Evolutionary conservation across 2,797 vertebrate genomes (phyloP).

Genomic region (Ctenochaetus hawaiiensis): DNA sequence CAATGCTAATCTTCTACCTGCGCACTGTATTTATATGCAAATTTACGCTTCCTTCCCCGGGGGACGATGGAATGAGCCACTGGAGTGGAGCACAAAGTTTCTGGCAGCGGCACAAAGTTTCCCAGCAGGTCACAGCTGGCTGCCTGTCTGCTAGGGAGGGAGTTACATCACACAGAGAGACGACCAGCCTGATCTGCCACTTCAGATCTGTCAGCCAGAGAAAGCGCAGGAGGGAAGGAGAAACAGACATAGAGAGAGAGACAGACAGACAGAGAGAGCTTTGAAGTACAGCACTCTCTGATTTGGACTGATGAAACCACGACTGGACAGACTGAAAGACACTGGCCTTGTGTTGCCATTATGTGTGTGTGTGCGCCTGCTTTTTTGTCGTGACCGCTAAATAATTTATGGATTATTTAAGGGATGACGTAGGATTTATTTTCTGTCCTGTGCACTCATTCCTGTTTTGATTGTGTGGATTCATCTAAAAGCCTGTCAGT

Average conservation of each 20-base stretch:
- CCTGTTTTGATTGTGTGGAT: constrained; percentile 15
- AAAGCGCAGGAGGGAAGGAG: constrained; percentile 53
- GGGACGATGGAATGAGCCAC: constrained; percentile 44
- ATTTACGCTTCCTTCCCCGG: constrained; percentile 15
- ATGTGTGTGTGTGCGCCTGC: constrained; percentile 1
- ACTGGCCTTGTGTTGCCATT: constrained; percentile 45
- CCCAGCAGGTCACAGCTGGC: constrained; percentile 73
- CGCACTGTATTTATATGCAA: constrained; percentile 43
- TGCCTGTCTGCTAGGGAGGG: constrained; percentile 65
- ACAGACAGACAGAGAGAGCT: constrained; percentile 35
- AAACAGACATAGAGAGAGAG: constrained; percentile 27
- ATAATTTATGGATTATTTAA: constrained; percentile 47
- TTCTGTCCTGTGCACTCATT: background rate
- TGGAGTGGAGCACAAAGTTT: constrained; percentile 72
- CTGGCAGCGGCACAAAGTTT: constrained; percentile 73
- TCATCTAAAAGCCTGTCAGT: background rate
- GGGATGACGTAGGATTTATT: constrained; percentile 13
- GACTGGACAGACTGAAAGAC: constrained; percentile 62
- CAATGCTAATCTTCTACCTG: constrained; percentile 39
- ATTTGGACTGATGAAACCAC: constrained; percentile 69
- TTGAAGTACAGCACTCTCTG: constrained; percentile 66
- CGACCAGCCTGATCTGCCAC: constrained; percentile 73
- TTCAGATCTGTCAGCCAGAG: constrained; percentile 73
- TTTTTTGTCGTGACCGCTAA: constrained; percentile 43
- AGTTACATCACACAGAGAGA: constrained; percentile 73